phyloP scores from a whole-genome alignment of 2,888 invertebrate genomes.

The Drosophila algonquin region DNA sequence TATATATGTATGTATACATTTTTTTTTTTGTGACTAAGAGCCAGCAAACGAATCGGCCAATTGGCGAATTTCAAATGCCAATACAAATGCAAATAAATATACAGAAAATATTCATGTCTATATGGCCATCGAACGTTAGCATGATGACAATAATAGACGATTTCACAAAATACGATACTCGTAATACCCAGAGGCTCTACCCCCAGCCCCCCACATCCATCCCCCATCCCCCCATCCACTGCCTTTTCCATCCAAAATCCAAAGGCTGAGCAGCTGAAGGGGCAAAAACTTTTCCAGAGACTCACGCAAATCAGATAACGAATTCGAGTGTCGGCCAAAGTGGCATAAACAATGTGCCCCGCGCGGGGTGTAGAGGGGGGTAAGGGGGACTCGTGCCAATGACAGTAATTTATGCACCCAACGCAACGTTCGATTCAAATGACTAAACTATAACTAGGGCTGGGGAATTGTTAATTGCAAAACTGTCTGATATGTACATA shows the following conservation, averaged over 20 bases:
- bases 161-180: conserved; percentile 73
- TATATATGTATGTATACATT: neutral
- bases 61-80: conserved; percentile 62
- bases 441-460: conserved; percentile 46
- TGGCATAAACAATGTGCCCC: conserved; percentile 68
- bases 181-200: conserved; percentile 7
- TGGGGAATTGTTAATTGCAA: conserved; percentile 68
- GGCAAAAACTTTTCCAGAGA: conserved; percentile 40
- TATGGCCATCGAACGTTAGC: conserved; percentile 71
- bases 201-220: neutral
- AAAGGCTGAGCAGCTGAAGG: conserved; percentile 22
- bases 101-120: conserved; percentile 18
- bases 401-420: conserved; percentile 68
- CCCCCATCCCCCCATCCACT: too few relatives aligned
- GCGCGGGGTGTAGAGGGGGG: neutral
- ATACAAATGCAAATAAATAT: conserved; percentile 59
- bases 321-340: conserved; percentile 75
- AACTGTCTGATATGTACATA: conserved; percentile 37
- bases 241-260: neutral
- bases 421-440: conserved; percentile 47
- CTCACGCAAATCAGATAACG: conserved; percentile 72
- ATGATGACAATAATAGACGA: conserved; percentile 79
- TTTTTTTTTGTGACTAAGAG: conserved; percentile 67
- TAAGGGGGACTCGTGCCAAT: conserved; percentile 29
- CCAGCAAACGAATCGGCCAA: conserved; percentile 57